Evolutionary conservation across 2,113 vertebrate species (phyloP).

Genomic region (Triplophysa dalaica): DNA sequence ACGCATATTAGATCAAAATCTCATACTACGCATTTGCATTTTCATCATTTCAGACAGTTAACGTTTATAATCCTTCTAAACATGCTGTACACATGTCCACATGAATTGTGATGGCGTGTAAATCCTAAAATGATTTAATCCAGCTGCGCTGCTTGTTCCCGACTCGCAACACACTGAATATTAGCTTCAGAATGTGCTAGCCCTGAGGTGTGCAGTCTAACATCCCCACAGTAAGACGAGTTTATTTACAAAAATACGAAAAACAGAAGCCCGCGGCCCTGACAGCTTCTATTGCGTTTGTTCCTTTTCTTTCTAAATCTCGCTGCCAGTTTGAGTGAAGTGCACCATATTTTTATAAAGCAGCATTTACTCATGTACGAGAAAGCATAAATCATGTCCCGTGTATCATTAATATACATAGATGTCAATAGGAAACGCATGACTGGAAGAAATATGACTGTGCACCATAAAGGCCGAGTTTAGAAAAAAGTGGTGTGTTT

Average conservation of each 20-base stretch:
- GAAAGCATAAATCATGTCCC: slow-evolving; percentile 73
- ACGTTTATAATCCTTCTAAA: too few species aligned
- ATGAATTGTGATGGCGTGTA: not conserved
- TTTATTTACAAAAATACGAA: slow-evolving; percentile 5
- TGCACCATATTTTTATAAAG: slow-evolving; percentile 69
- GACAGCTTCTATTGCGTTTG: slow-evolving; percentile 19
- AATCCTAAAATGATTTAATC: not conserved
- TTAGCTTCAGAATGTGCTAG: not conserved
- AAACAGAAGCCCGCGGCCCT: slow-evolving; percentile 5
- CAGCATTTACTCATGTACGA: slow-evolving; percentile 68
- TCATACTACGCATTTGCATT: too few species aligned
- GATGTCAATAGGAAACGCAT: slow-evolving; percentile 77
- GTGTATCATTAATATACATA: slow-evolving; percentile 76
- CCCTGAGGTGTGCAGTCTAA: not conserved
- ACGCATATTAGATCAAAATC: too few species aligned
- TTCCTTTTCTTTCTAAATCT: slow-evolving; percentile 47
- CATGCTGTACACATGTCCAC: not conserved
- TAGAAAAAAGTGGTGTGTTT: slow-evolving; percentile 67
- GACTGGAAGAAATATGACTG: slow-evolving; percentile 78
- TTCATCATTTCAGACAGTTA: too few species aligned
- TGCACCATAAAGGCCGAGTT: slow-evolving; percentile 67
- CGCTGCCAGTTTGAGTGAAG: slow-evolving; percentile 58
- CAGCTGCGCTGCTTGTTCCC: not conserved
- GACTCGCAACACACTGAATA: not conserved
- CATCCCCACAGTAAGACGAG: not conserved